Conservation (phyloP, 2,113 vertebrate genomes). For the Ceyx melanurus region DNA sequence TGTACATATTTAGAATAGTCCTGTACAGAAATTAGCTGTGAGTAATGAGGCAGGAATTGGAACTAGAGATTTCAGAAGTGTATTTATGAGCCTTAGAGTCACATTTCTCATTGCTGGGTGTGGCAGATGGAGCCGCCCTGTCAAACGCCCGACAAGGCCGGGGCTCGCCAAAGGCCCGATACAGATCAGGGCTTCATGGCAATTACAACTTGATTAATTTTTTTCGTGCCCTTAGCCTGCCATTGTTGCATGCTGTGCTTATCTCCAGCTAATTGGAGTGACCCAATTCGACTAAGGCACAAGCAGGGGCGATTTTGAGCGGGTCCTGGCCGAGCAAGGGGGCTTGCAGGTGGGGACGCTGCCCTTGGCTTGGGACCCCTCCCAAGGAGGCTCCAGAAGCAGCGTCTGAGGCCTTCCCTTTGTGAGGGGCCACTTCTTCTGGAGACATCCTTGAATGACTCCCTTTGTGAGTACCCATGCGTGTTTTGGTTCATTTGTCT, state of each 20-base stretch:
- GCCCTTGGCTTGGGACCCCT: background rate
- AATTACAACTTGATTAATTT: background rate
- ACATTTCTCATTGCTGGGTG: background rate
- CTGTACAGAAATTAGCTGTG: background rate
- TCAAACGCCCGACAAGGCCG: background rate
- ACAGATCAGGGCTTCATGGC: background rate
- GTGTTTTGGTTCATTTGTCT: background rate
- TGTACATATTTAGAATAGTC: background rate
- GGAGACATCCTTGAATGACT: background rate
- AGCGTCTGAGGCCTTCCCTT: background rate
- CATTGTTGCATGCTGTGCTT: background rate
- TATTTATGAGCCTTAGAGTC: conserved; percentile 25
- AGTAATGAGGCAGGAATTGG: conserved; percentile 11
- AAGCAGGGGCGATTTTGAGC: background rate
- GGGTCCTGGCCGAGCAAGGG: background rate
- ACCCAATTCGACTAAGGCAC: background rate
- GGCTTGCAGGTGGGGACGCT: background rate
- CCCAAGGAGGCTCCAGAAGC: background rate
- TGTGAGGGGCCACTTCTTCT: background rate
- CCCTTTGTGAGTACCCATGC: background rate
- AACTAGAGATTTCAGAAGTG: background rate
- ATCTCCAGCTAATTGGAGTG: background rate
- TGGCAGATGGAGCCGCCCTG: background rate
- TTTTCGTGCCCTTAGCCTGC: background rate
- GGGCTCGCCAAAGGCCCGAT: background rate